Evolutionary conservation across 2,797 vertebrate species (phyloP).

Genomic region (Cygnus olor): DNA sequence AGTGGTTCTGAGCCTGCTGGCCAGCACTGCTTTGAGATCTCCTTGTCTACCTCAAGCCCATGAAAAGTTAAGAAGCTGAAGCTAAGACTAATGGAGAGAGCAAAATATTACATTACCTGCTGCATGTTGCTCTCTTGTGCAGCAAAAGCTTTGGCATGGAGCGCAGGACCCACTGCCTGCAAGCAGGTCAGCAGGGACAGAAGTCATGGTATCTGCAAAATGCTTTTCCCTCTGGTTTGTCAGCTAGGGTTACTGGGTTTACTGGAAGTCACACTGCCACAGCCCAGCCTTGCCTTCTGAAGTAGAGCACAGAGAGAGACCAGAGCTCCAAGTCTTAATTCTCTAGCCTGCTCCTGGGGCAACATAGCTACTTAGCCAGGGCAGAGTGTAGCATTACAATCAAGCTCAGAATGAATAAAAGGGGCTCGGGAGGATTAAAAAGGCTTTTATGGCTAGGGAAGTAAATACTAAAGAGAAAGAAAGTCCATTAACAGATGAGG

Average conservation of each 20-base stretch:
- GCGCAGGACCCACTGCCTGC: not conserved
- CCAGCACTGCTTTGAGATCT: not conserved
- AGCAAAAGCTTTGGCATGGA: not conserved
- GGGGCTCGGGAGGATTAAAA: not conserved
- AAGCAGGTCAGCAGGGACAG: not conserved
- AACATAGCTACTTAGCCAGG: not conserved
- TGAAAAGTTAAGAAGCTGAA: not conserved
- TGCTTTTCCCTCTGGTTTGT: not conserved
- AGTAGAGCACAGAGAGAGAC: not conserved
- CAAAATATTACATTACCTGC: not conserved
- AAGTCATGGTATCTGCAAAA: not conserved
- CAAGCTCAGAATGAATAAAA: conserved; percentile 17
- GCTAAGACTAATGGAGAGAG: not conserved
- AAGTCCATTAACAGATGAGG: conserved; percentile 15
- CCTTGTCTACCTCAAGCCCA: not conserved
- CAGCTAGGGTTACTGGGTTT: not conserved
- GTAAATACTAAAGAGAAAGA: conserved; percentile 6
- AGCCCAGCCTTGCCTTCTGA: not conserved
- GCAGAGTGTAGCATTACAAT: not conserved
- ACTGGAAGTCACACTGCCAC: not conserved
- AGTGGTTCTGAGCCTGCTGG: not conserved
- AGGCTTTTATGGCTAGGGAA: not conserved
- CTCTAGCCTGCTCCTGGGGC: not conserved
- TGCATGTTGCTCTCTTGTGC: not conserved
- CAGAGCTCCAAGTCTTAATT: not conserved